Conservation (phyloP, 2,888 invertebrate species). For the Formica aserva region DNA sequence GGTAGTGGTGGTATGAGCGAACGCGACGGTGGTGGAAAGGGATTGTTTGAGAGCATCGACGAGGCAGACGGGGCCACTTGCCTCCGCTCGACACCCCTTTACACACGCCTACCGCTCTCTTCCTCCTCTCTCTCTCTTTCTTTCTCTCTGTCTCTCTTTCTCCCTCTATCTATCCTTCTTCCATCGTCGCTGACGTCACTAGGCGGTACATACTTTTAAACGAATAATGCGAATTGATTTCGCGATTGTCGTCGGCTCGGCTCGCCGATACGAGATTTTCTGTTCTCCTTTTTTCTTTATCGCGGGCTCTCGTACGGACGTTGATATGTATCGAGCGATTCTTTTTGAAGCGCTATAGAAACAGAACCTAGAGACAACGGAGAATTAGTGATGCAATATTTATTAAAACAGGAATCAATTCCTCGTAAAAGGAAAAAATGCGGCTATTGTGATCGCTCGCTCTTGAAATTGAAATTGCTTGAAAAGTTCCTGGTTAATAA, state of each 20-base stretch:
- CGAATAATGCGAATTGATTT: slow-evolving; percentile 84
- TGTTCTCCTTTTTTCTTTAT: slow-evolving; percentile 30
- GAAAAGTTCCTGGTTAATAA: slow-evolving; percentile 17
- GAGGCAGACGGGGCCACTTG: slow-evolving; percentile 77
- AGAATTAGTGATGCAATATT: slow-evolving; percentile 45
- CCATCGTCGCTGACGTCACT: slow-evolving; percentile 79
- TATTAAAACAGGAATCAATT: slow-evolving; percentile 45
- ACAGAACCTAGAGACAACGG: slow-evolving; percentile 41
- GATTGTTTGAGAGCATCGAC: slow-evolving; percentile 77
- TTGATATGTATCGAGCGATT: slow-evolving; percentile 54
- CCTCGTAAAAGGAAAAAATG: neutral
- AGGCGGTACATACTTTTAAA: slow-evolving; percentile 79
- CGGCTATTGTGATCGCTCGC: slow-evolving; percentile 40
- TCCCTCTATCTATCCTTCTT: slow-evolving; percentile 83
- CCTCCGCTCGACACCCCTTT: slow-evolving; percentile 81
- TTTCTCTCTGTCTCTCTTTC: slow-evolving; percentile 68
- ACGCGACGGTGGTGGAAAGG: slow-evolving; percentile 79
- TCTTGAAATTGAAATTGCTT: slow-evolving; percentile 25
- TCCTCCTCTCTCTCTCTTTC: neutral
- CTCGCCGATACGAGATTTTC: slow-evolving; percentile 61
- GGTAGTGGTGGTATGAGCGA: slow-evolving; percentile 85
- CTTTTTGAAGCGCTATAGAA: slow-evolving; percentile 54
- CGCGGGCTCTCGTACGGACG: slow-evolving; percentile 34
- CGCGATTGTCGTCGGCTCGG: slow-evolving; percentile 76
- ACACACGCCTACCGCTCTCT: slow-evolving; percentile 80